A percentile compares a stretch with the other conserved stretches of the same genome.
Conservation (phyloP, 2,888 invertebrate species). For the Eupithecia subfuscata region DNA sequence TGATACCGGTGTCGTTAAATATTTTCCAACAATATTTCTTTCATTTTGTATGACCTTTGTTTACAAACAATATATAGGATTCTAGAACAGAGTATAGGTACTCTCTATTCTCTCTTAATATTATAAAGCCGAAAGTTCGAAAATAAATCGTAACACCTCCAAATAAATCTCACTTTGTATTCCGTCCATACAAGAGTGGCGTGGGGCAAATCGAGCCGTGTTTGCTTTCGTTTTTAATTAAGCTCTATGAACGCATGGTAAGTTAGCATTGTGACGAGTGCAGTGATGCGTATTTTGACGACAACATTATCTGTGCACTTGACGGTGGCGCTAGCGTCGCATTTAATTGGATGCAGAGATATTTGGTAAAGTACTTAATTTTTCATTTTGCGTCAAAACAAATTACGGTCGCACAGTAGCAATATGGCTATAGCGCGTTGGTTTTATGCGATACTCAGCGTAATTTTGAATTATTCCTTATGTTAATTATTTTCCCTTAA, state of each 20-base stretch:
- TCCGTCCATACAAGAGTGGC: slow-evolving; percentile 11
- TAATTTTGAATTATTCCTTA: too few species aligned
- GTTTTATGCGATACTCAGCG: too few species aligned
- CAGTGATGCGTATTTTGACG: slow-evolving; percentile 10
- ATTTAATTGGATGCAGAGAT: not conserved
- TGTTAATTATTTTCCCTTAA: too few species aligned
- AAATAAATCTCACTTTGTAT: slow-evolving; percentile 8
- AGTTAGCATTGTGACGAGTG: slow-evolving; percentile 30
- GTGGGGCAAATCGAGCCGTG: slow-evolving; percentile 22
- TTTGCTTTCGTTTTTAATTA: slow-evolving; percentile 39
- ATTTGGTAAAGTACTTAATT: too few species aligned
- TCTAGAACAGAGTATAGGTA: not conserved
- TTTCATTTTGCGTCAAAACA: too few species aligned
- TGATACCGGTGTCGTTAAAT: not conserved
- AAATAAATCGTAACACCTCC: not conserved
- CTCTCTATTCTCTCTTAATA: too few species aligned
- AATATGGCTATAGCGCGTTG: too few species aligned
- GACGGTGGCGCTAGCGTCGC: not conserved
- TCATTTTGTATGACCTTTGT: too few species aligned
- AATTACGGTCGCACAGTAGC: too few species aligned
- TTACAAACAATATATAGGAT: not conserved
- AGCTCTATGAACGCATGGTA: slow-evolving; percentile 25
- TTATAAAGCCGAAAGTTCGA: too few species aligned
- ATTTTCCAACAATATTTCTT: too few species aligned
- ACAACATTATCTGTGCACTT: slow-evolving; percentile 6